Conservation (phyloP, 2,113 vertebrate species). For the Rhinopomastus cyanomelas region DNA sequence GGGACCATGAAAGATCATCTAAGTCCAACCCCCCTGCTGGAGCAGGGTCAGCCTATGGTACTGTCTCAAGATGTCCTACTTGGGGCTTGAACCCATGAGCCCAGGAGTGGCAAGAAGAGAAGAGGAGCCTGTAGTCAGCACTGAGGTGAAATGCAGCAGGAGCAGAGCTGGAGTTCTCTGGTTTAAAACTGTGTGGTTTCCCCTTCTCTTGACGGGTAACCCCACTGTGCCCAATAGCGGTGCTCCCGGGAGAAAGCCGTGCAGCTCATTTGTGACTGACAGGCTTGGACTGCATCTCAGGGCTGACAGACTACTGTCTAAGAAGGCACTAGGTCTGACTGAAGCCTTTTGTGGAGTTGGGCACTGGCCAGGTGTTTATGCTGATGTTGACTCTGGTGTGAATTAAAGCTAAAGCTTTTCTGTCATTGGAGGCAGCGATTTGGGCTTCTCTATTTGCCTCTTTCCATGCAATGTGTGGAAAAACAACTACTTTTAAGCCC, state of each 20-base stretch:
- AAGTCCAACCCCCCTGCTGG: too few species aligned
- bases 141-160: background rate
- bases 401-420: background rate
- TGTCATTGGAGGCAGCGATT: background rate
- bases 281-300: background rate
- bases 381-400: fast-evolving
- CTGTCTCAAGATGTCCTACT: too few species aligned
- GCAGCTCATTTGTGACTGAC: background rate
- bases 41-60: too few species aligned
- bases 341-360: background rate
- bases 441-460: background rate
- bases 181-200: background rate
- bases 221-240: background rate
- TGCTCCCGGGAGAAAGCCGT: background rate
- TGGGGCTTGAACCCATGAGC: too few species aligned
- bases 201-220: background rate
- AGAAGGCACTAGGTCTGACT: background rate
- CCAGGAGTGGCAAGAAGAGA: background rate
- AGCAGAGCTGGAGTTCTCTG: background rate
- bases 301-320: background rate
- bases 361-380: background rate
- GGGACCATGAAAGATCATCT: too few species aligned
- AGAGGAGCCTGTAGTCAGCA: background rate
- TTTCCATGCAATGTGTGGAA: background rate
- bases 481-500: background rate